Conservation (phyloP, 2,888 invertebrate species). For the Nematopogon swammerdamellus region DNA sequence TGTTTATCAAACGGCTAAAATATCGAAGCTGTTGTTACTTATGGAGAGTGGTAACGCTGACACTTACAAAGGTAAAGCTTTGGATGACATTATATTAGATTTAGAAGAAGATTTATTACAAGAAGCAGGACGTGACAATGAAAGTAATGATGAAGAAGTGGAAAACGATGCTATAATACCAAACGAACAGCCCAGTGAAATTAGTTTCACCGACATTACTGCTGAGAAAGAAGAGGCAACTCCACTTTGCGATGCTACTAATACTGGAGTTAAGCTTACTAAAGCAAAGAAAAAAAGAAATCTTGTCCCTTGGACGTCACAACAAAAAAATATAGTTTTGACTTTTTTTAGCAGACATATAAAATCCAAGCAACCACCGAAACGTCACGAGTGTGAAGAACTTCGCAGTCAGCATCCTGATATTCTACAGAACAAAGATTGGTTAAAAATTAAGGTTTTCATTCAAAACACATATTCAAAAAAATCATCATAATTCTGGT, state of each 20-base stretch:
- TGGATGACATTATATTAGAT: constrained; percentile 1
- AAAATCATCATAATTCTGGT: too few species aligned
- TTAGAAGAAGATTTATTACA: constrained; percentile 1
- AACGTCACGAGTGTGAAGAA: constrained; percentile 14
- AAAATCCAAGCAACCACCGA: constrained; percentile 14
- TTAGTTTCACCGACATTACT: too few species aligned
- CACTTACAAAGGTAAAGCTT: constrained; percentile 1
- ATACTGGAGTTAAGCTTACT: too few species aligned
- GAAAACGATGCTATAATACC: too few species aligned
- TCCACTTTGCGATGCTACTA: too few species aligned
- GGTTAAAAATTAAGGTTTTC: constrained; percentile 17
- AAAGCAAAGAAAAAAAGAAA: constrained; percentile 10
- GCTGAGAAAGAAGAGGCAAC: too few species aligned
- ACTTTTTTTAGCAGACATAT: constrained; percentile 14
- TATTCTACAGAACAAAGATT: constrained; percentile 15
- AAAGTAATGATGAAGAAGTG: neutral
- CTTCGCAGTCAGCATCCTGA: constrained; percentile 9
- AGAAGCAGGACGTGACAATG: too few species aligned
- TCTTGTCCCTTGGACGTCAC: constrained; percentile 15
- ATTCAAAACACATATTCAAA: constrained; percentile 12
- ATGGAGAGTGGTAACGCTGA: constrained; percentile 20
- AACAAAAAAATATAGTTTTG: constrained; percentile 13
- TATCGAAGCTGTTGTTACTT: constrained; percentile 17
- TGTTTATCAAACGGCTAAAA: constrained; percentile 17
- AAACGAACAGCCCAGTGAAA: too few species aligned